A percentile compares a stretch with the other conserved stretches of the same genome.
Conservation (phyloP, 2,797 vertebrate species). For the Nannoperca obscura region DNA sequence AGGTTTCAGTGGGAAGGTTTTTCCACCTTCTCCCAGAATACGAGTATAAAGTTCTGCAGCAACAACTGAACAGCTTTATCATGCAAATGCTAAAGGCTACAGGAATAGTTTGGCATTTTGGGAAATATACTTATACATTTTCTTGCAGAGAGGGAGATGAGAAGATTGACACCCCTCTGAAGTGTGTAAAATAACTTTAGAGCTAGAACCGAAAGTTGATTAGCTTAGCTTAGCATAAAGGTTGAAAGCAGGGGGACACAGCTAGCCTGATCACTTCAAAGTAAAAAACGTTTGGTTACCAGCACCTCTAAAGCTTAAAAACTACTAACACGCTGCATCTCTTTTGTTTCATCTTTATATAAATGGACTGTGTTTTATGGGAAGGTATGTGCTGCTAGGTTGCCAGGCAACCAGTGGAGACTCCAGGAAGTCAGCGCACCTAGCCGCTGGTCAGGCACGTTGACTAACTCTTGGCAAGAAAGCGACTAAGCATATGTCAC, state of each 20-base stretch:
- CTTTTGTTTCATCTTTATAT: no score
- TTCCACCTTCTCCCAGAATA: neutral
- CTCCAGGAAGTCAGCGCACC: no score
- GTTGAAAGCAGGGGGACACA: neutral
- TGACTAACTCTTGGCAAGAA: neutral
- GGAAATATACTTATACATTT: neutral
- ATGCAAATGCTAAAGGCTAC: neutral
- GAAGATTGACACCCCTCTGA: neutral
- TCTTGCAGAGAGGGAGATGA: no score
- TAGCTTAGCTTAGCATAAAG: neutral
- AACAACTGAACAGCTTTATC: neutral
- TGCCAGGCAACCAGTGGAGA: no score
- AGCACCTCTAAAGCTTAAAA: no score
- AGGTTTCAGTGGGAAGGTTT: neutral
- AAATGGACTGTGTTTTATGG: no score
- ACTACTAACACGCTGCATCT: no score
- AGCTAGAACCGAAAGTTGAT: no score
- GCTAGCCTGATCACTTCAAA: neutral
- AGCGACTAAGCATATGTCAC: neutral
- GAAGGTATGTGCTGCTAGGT: no score
- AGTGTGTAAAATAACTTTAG: no score
- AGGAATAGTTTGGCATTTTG: neutral
- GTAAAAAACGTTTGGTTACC: no score
- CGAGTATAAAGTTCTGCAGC: neutral
- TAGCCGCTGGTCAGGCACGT: no score